These are phyloP conservation scores for Drosophila novamexicana DNA, from an alignment of 1,140 invertebrate genomes.

Conservation along the genomic window DNA sequence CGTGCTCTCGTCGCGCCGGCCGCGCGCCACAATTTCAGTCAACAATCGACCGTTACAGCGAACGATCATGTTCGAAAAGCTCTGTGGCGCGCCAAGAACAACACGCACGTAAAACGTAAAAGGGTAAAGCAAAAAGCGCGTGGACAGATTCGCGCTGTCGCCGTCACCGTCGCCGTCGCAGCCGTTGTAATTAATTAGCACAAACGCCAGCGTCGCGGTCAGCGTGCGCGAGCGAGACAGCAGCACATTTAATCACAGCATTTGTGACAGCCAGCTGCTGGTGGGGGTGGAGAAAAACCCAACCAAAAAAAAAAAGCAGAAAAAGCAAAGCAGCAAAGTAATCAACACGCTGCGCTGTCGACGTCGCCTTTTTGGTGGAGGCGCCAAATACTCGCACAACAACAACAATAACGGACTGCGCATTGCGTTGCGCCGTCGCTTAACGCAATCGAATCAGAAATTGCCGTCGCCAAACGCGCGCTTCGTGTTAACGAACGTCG, in stretches of 20 bases:
- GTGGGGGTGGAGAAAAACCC: conserved; percentile 13
- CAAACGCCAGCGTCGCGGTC: conserved; percentile 45
- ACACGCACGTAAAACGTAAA: conserved; percentile 27
- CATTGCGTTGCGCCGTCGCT: conserved; percentile 71
- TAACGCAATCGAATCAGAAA: conserved; percentile 81
- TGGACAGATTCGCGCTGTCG: conserved; percentile 39
- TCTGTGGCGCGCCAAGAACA: conserved; percentile 45
- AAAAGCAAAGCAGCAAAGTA: conserved; percentile 50
- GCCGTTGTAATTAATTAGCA: conserved; percentile 71
- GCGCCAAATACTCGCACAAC: conserved; percentile 30
- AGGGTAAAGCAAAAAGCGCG: conserved; percentile 41
- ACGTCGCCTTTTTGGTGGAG: conserved; percentile 44
- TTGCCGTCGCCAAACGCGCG: conserved; percentile 77
- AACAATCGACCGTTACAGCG: conserved; percentile 73
- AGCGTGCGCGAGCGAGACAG: conserved; percentile 62
- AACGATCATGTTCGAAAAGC: conserved; percentile 76
- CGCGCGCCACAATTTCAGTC: conserved; percentile 61
- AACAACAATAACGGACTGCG: conserved; percentile 46
- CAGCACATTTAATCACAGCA: conserved; percentile 72
- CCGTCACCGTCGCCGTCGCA: conserved; percentile 13
- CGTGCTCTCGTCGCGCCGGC: conserved; percentile 36
- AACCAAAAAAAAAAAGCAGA: conserved; percentile 12
- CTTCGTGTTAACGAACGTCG: conserved; percentile 70
- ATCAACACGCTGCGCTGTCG: conserved; percentile 63
- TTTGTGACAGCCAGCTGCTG: conserved; percentile 56